A percentile compares a stretch with the other conserved stretches of the same genome.
phyloP scores from a whole-genome alignment of 2,888 invertebrate genomes.

The Sarcophaga variegata region DNA sequence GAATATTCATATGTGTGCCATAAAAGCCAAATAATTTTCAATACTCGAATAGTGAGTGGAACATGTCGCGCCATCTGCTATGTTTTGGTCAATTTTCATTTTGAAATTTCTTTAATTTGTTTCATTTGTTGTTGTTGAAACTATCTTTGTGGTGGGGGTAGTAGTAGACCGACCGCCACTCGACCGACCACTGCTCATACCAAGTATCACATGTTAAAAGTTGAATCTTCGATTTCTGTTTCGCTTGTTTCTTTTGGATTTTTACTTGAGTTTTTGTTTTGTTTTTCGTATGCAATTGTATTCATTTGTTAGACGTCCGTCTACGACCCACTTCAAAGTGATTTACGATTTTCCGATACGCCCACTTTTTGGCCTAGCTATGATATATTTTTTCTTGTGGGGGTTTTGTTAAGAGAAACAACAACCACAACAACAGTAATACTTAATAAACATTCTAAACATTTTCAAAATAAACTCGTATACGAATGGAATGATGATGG shows the following conservation, averaged over 20 bases:
- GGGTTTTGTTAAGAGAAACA: slow-evolving; percentile 69
- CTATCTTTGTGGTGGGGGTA: neutral
- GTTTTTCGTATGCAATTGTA: slow-evolving; percentile 41
- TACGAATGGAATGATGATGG: slow-evolving; percentile 47
- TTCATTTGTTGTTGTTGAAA: slow-evolving; percentile 31
- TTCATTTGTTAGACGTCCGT: slow-evolving; percentile 76
- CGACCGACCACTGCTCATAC: slow-evolving; percentile 19
- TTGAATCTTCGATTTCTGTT: slow-evolving; percentile 63
- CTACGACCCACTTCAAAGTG: slow-evolving; percentile 82
- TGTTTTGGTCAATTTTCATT: slow-evolving; percentile 53
- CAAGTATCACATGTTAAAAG: slow-evolving; percentile 41
- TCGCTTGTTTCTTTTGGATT: slow-evolving; percentile 60
- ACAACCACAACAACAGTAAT: slow-evolving; percentile 20
- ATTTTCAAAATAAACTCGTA: slow-evolving; percentile 50
- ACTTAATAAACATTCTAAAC: slow-evolving; percentile 64
- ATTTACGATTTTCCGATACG: slow-evolving; percentile 81
- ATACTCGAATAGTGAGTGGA: neutral
- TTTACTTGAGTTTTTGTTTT: slow-evolving; percentile 73
- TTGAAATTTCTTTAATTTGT: slow-evolving; percentile 49
- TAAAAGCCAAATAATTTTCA: neutral
- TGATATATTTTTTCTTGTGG: slow-evolving; percentile 72
- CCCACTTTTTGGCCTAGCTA: slow-evolving; percentile 77
- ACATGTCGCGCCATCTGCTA: slow-evolving; percentile 66
- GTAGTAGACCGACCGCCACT: neutral
- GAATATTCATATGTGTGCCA: neutral